Conservation (phyloP, 2,113 vertebrate genomes). For the Oriolus oriolus region DNA sequence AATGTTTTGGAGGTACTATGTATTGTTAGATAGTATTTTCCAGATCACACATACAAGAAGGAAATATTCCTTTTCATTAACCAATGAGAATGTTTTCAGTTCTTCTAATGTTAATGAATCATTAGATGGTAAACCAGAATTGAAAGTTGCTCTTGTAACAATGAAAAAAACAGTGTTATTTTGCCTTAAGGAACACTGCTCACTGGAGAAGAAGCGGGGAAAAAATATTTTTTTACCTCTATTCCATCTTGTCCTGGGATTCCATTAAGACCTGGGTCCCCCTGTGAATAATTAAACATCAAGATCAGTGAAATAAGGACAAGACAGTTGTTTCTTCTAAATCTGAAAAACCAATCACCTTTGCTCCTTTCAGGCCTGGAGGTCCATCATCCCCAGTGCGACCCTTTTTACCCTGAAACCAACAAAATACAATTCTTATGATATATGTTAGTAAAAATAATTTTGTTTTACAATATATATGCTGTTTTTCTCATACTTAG, state of each 20-base stretch:
- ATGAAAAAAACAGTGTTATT: neutral
- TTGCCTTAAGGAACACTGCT: neutral
- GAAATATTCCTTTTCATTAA: neutral
- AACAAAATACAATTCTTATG: neutral
- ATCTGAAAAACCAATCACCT: slow-evolving; percentile 69
- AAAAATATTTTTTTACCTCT: slow-evolving; percentile 72
- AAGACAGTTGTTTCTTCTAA: neutral
- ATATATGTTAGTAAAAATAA: neutral
- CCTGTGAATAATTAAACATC: slow-evolving; percentile 66
- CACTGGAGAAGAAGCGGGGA: neutral
- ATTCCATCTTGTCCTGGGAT: slow-evolving; percentile 80
- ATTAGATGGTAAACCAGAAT: neutral
- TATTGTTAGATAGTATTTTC: neutral
- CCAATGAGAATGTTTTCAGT: neutral
- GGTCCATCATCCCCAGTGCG: slow-evolving; percentile 81
- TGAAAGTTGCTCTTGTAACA: neutral
- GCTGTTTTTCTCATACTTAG: neutral
- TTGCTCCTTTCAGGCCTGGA: slow-evolving; percentile 80
- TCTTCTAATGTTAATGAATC: neutral
- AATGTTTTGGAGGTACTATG: neutral
- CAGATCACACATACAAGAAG: neutral
- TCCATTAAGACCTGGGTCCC: slow-evolving; percentile 83
- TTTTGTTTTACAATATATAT: neutral
- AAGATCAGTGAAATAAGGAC: neutral
- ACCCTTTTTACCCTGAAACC: slow-evolving; percentile 85